Evolutionary conservation across 2,113 vertebrate species (phyloP).

Genomic region (Bubalus kerabau): DNA sequence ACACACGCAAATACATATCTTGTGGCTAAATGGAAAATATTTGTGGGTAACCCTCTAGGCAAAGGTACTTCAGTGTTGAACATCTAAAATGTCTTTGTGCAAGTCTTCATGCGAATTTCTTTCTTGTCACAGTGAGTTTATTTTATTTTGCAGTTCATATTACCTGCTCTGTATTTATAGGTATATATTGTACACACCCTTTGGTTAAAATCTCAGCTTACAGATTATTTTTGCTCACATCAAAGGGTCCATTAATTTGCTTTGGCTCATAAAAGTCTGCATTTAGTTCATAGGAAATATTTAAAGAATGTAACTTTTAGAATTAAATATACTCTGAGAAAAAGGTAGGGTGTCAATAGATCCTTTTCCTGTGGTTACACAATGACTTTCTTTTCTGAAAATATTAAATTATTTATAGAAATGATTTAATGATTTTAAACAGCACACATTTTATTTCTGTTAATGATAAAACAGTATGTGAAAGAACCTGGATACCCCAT

Average conservation of each 20-base stretch:
- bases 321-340: conserved; percentile 55
- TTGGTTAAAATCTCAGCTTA: conserved; percentile 63
- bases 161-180: conserved; percentile 67
- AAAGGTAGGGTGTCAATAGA: conserved; percentile 72
- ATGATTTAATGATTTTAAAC: neutral
- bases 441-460: neutral
- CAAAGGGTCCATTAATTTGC: conserved; percentile 59
- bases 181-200: conserved; percentile 58
- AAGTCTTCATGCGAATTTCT: conserved; percentile 42
- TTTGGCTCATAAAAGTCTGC: conserved; percentile 65
- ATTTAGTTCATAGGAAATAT: conserved; percentile 70
- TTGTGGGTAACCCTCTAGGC: conserved; percentile 26
- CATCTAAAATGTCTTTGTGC: conserved; percentile 48
- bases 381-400: conserved; percentile 65
- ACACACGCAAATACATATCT: neutral
- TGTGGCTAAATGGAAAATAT: conserved; percentile 63
- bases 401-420: conserved; percentile 16
- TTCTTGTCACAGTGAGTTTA: conserved; percentile 42
- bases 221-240: conserved; percentile 68
- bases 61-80: conserved; percentile 58
- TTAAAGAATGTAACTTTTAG: conserved; percentile 70
- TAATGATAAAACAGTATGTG: neutral
- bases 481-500: neutral
- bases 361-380: conserved; percentile 47
- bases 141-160: conserved; percentile 67